A percentile compares a stretch with the other conserved stretches of the same genome.
phyloP scores from a whole-genome alignment of 2,113 vertebrate species.

The Cryptotis parvus region DNA sequence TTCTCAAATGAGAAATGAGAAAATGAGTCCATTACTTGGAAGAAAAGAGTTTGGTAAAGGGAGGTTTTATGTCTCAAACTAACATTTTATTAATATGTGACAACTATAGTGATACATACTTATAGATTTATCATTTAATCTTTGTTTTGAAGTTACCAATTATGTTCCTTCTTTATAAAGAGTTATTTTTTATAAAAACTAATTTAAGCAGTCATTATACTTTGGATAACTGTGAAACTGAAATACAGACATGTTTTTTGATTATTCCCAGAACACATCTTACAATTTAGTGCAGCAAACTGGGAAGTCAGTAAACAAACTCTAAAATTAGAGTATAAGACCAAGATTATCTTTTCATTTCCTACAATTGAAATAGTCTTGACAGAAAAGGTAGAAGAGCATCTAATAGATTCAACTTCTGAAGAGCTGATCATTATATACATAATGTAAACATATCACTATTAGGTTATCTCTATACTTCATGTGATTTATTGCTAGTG shows the following conservation, averaged over 20 bases:
- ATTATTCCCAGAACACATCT: not conserved
- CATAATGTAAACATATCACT: not conserved
- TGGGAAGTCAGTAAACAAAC: not conserved
- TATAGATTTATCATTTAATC: not conserved
- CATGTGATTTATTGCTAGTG: not conserved
- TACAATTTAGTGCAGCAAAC: not conserved
- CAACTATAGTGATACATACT: not conserved
- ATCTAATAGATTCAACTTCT: not conserved
- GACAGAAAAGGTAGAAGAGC: not conserved
- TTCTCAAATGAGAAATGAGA: not conserved
- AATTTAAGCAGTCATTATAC: not conserved
- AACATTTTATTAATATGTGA: not conserved
- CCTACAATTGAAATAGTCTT: not conserved
- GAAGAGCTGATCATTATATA: not conserved
- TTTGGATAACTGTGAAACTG: not conserved
- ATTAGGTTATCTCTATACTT: not conserved
- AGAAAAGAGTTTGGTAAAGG: not conserved
- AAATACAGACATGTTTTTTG: slow-evolving; percentile 8
- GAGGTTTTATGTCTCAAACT: not conserved
- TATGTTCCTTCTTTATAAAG: not conserved
- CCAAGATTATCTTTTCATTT: not conserved
- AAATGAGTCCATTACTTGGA: not conserved
- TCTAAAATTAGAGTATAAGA: not conserved
- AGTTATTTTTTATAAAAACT: not conserved
- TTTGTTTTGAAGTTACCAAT: not conserved